Conservation (phyloP, 2,113 vertebrate species). For the Cebus imitator region DNA sequence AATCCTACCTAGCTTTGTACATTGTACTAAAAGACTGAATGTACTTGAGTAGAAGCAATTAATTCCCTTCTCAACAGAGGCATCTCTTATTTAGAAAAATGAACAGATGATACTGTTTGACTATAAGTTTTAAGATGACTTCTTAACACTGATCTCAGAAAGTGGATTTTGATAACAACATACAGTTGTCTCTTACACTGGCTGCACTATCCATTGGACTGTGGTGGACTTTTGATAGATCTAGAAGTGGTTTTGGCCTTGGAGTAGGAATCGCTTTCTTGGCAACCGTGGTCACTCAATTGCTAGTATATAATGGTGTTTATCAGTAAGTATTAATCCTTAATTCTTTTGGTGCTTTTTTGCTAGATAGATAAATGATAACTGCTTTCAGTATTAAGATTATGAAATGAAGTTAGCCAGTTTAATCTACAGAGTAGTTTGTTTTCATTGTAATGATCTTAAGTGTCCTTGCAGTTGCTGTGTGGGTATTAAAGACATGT, state of each 20-base stretch:
- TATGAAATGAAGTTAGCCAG: background rate
- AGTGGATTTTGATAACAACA: constrained; percentile 98
- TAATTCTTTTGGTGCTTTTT: background rate
- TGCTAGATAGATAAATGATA: constrained; percentile 38
- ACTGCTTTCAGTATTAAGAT: constrained; percentile 14
- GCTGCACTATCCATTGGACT: constrained; percentile 96
- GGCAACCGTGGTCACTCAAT: constrained; percentile 92
- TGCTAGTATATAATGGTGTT: constrained; percentile 96
- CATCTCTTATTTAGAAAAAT: constrained; percentile 43
- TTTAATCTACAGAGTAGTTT: background rate
- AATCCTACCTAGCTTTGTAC: background rate
- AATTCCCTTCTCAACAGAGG: background rate
- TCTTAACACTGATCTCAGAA: constrained; percentile 92
- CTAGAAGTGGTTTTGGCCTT: constrained; percentile 94
- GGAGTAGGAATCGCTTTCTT: constrained; percentile 94
- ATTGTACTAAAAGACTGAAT: constrained; percentile 16
- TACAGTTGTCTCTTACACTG: constrained; percentile 95
- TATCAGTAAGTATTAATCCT: constrained; percentile 91
- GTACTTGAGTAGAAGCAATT: background rate
- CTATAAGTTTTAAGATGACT: constrained; percentile 57
- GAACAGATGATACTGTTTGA: background rate
- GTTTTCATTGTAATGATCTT: constrained; percentile 32
- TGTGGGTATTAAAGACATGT: constrained; percentile 44
- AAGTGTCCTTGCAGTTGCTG: background rate
- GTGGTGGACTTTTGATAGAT: constrained; percentile 98